Conservation (phyloP, 1,140 invertebrate genomes). For the Scaptomyza montana region DNA sequence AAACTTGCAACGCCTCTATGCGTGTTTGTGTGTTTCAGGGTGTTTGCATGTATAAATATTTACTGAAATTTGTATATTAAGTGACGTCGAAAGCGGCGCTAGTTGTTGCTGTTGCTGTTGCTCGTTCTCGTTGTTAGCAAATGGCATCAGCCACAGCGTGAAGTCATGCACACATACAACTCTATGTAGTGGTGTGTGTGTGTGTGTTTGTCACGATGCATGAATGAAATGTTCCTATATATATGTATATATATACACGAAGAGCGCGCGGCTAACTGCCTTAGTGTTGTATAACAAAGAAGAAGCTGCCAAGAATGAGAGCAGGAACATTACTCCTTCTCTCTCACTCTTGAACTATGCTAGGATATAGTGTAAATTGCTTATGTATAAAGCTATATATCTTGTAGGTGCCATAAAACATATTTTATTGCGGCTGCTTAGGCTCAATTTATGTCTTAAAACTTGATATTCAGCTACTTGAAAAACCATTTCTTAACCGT, state of each 20-base stretch:
- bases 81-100: conserved; percentile 65
- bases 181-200: not conserved
- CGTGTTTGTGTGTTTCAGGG: conserved; percentile 16
- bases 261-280: conserved; percentile 46
- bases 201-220: conserved; percentile 60
- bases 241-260: not conserved
- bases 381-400: not conserved
- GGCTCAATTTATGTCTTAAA: no score
- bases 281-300: not conserved
- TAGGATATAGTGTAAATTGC: not conserved
- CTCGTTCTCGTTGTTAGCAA: conserved; percentile 56
- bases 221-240: conserved; percentile 54
- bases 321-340: no score
- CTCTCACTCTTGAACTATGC: no score
- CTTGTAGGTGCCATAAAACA: not conserved
- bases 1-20: conserved; percentile 25
- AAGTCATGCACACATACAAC: conserved; percentile 28
- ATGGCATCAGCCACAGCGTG: conserved; percentile 50
- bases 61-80: conserved; percentile 82
- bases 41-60: conserved; percentile 65
- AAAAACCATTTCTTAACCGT: no score
- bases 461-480: no score
- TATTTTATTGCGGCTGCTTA: conserved; percentile 2
- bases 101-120: conserved; percentile 27
- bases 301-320: conserved; percentile 11